Conservation (phyloP, 2,113 vertebrate species). For the Oreochromis spilurus region DNA sequence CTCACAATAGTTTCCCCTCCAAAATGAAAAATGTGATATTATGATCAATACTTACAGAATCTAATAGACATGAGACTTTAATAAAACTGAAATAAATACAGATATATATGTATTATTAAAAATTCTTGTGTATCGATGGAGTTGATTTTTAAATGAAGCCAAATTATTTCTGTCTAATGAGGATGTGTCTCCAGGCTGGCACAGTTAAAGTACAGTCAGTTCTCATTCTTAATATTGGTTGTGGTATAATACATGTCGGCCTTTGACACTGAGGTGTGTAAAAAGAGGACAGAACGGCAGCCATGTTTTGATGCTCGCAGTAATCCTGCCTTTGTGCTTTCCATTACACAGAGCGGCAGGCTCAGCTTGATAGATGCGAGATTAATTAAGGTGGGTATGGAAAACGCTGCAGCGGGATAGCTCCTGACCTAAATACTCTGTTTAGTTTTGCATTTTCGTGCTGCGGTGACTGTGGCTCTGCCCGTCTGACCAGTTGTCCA, state of each 20-base stretch:
- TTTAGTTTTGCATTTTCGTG: not conserved
- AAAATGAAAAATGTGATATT: not conserved
- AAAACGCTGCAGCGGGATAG: not conserved
- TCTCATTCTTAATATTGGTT: not conserved
- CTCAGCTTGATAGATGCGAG: not conserved
- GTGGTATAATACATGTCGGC: not conserved
- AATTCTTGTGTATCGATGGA: accelerated
- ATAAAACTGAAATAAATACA: not conserved
- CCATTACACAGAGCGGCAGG: not conserved
- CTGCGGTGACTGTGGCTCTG: not conserved
- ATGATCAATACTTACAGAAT: not conserved
- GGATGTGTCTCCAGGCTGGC: accelerated
- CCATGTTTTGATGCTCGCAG: not conserved
- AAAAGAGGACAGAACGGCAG: not conserved
- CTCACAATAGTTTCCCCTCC: not conserved
- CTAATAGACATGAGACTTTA: not conserved
- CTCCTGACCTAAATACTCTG: not conserved
- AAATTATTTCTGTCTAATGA: not conserved
- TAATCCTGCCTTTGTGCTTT: slow-evolving; percentile 10
- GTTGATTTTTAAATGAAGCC: not conserved
- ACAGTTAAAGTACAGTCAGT: not conserved
- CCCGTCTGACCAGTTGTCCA: not conserved
- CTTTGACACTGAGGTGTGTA: not conserved
- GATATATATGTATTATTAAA: not conserved
- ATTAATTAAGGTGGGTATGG: not conserved